These are phyloP conservation scores for Grantiella picta DNA, from an alignment of 2,113 vertebrate species.

Conservation along the genomic window DNA sequence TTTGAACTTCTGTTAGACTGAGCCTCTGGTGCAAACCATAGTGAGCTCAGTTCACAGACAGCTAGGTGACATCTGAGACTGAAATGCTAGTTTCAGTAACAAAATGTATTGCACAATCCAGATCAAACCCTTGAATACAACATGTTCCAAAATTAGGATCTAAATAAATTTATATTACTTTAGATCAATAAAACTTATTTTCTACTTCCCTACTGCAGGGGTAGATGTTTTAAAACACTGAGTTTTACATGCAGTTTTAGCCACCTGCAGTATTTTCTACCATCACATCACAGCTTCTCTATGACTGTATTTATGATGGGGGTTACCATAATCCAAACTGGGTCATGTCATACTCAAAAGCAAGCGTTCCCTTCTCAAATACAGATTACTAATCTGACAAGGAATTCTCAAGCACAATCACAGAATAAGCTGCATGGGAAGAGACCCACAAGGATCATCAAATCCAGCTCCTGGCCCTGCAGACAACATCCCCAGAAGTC, in stretches of 20 bases:
- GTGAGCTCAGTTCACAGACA: background rate
- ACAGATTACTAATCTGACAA: background rate
- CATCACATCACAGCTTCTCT: background rate
- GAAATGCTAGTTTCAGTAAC: background rate
- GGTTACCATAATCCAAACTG: background rate
- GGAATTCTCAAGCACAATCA: background rate
- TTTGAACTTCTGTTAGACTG: background rate
- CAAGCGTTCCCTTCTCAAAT: background rate
- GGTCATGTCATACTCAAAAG: background rate
- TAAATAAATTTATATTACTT: background rate
- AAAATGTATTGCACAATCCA: background rate
- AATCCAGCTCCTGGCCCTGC: background rate
- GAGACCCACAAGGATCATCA: accelerated
- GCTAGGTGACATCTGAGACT: background rate
- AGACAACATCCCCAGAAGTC: background rate
- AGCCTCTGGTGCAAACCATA: background rate
- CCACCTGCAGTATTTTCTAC: background rate
- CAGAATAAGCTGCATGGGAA: background rate
- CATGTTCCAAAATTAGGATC: background rate
- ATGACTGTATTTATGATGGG: background rate
- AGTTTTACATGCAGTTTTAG: background rate
- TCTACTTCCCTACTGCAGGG: background rate
- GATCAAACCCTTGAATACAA: background rate
- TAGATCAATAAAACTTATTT: background rate
- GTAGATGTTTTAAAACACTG: background rate